A percentile compares a stretch with the other conserved stretches of the same genome.
phyloP scores from a whole-genome alignment of 2,113 vertebrate species.

The Fulica atra region DNA sequence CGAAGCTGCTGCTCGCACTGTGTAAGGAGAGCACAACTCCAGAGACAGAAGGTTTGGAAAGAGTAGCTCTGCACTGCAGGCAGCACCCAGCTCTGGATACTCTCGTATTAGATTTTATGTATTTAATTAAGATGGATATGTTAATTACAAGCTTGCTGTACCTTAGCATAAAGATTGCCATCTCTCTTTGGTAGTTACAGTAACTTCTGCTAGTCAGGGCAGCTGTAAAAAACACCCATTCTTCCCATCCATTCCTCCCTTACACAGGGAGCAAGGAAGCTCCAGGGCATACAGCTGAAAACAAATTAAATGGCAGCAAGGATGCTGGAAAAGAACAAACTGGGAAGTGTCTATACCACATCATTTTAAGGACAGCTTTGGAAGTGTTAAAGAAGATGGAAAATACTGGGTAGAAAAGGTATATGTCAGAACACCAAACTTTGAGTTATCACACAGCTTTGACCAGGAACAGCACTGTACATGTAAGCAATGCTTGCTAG shows the following conservation, averaged over 20 bases:
- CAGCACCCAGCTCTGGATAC: background rate
- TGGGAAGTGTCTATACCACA: background rate
- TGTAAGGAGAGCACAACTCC: background rate
- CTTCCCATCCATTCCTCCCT: background rate
- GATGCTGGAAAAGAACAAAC: background rate
- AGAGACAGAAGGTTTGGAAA: background rate
- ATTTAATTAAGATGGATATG: background rate
- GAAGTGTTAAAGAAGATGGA: background rate
- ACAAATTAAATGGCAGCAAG: background rate
- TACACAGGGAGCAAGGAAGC: background rate
- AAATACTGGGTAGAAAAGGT: background rate
- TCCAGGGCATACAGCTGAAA: background rate
- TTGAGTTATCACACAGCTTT: background rate
- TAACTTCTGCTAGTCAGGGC: background rate
- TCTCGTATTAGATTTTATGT: slow-evolving; percentile 6
- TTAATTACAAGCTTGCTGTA: slow-evolving; percentile 3
- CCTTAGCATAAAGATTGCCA: background rate
- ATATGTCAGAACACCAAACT: background rate
- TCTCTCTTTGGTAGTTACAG: background rate
- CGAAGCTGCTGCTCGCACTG: background rate
- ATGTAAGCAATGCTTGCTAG: background rate
- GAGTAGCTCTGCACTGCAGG: background rate
- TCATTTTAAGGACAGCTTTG: background rate
- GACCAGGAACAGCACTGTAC: background rate
- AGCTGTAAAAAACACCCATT: background rate